Conservation (phyloP, 2,113 vertebrate genomes). For the Podilymbus podiceps region DNA sequence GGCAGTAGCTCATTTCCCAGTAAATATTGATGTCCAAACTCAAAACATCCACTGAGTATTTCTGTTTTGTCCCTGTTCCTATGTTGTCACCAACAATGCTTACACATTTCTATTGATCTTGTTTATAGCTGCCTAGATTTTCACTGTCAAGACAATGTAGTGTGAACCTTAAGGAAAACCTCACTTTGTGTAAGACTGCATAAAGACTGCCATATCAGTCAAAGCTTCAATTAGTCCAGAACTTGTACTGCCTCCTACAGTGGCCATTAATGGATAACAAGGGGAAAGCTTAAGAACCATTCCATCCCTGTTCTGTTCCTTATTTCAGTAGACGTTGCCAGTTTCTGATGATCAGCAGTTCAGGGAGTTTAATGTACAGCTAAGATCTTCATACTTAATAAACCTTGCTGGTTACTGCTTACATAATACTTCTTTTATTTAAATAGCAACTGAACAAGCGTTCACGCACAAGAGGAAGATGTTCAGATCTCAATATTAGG, state of each 20-base stretch:
- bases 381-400: conserved; percentile 25
- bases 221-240: conserved; percentile 41
- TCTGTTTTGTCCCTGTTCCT: not conserved
- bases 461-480: not conserved
- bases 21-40: conserved; percentile 32
- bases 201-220: not conserved
- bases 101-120: conserved; percentile 54
- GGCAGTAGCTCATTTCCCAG: conserved; percentile 29
- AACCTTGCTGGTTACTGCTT: conserved; percentile 6
- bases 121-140: conserved; percentile 41
- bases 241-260: conserved; percentile 14
- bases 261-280: conserved; percentile 46
- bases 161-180: conserved; percentile 11
- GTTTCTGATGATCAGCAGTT: conserved; percentile 30
- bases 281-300: not conserved
- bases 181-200: not conserved
- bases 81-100: conserved; percentile 4
- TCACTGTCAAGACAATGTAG: conserved; percentile 14
- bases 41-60: conserved; percentile 2
- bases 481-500: not conserved
- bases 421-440: not conserved
- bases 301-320: too few species aligned
- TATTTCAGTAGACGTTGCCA: not conserved
- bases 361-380: not conserved
- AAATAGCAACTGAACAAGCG: not conserved